Percentiles rank a stretch among this genome's conserved stretches.
Conservation (phyloP, 2,113 vertebrate species). For the Bolborhynchus lineola region DNA sequence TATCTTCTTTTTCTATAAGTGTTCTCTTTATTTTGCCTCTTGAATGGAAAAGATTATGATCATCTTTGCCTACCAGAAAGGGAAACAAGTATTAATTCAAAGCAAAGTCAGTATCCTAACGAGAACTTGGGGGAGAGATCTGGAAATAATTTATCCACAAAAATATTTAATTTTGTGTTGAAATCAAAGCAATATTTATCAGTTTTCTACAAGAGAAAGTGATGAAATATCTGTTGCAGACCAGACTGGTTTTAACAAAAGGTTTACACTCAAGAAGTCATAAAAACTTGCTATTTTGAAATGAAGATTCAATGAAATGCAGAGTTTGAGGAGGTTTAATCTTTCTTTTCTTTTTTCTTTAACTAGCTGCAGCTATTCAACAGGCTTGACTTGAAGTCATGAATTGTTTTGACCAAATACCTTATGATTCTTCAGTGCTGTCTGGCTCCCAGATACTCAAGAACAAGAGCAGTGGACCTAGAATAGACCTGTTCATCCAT, state of each 20-base stretch:
- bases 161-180: background rate
- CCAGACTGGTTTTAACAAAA: conserved; percentile 39
- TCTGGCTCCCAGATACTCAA: background rate
- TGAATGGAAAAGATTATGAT: background rate
- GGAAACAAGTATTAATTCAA: conserved; percentile 28
- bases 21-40: conserved; percentile 39
- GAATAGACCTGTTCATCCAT: background rate
- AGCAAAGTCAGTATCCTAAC: background rate
- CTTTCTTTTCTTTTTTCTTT: background rate
- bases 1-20: conserved; percentile 37
- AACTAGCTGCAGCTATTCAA: background rate
- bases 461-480: background rate
- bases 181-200: conserved; percentile 10
- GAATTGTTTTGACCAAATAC: background rate
- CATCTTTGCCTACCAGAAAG: conserved; percentile 64
- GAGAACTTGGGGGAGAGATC: background rate
- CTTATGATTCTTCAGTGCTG: background rate
- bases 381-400: background rate
- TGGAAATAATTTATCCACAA: conserved; percentile 21
- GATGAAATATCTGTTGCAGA: conserved; percentile 18
- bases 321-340: background rate
- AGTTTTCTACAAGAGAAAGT: conserved; percentile 5
- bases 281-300: background rate
- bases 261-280: background rate
- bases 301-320: background rate